phyloP scores from a whole-genome alignment of 1,140 invertebrate species.

The Eurosta solidaginis region DNA sequence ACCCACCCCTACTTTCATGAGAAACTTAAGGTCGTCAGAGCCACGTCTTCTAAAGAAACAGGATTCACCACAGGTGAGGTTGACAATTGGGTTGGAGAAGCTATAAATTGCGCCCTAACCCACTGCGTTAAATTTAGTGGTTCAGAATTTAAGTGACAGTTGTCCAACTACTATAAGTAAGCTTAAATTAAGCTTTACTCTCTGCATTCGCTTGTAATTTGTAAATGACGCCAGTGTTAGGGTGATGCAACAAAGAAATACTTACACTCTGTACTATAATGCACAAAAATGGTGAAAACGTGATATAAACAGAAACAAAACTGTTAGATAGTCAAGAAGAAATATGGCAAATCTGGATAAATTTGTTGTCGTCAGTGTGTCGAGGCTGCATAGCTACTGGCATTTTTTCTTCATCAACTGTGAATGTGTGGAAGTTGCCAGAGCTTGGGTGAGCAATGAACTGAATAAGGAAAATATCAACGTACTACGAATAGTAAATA shows the following conservation, averaged over 20 bases:
- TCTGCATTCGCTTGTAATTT: slow-evolving; percentile 3
- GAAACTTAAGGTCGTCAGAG: too few relatives aligned
- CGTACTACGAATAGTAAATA: too few relatives aligned
- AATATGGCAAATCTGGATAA: slow-evolving; percentile 21
- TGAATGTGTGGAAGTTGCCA: neutral
- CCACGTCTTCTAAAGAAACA: too few relatives aligned
- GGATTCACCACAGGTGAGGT: too few relatives aligned
- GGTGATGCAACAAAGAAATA: slow-evolving; percentile 11
- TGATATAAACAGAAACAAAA: slow-evolving; percentile 2
- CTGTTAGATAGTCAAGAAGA: neutral
- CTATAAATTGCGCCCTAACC: too few relatives aligned
- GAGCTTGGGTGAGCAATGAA: neutral
- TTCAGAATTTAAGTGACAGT: too few relatives aligned
- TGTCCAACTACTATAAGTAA: too few relatives aligned
- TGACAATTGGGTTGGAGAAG: too few relatives aligned
- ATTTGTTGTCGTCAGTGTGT: neutral
- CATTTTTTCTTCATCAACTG: neutral
- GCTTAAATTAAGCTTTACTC: too few relatives aligned
- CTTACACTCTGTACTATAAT: neutral
- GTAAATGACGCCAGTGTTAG: slow-evolving; percentile 9
- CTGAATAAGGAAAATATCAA: too few relatives aligned
- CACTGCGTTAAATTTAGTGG: too few relatives aligned
- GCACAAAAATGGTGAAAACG: slow-evolving; percentile 2
- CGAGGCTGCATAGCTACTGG: neutral
- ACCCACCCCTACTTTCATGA: too few relatives aligned